Percentiles rank a stretch among this genome's conserved stretches.
Evolutionary conservation across 2,797 vertebrate genomes (phyloP).

Genomic region (Mergus octosetaceus): DNA sequence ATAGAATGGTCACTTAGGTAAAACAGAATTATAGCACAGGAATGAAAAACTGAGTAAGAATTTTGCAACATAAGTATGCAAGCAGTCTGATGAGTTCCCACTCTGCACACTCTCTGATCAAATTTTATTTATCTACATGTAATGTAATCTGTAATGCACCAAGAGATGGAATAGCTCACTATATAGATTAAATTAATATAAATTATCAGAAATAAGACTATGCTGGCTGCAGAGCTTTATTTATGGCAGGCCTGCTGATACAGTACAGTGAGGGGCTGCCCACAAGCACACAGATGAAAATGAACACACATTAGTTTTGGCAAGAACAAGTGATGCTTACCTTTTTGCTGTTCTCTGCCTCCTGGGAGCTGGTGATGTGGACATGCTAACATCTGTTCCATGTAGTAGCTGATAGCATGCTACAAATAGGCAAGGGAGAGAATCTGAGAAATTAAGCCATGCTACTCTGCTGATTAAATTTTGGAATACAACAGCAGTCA

Average conservation of each 20-base stretch:
- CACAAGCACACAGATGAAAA: background rate
- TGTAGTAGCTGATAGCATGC: background rate
- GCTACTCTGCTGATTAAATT: background rate
- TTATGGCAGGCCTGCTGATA: background rate
- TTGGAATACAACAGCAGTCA: background rate
- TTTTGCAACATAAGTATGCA: background rate
- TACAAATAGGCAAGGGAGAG: background rate
- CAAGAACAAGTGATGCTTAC: background rate
- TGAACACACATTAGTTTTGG: background rate
- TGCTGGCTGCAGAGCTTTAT: background rate
- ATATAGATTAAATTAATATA: background rate
- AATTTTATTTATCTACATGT: background rate
- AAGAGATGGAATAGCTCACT: background rate
- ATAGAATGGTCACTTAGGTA: background rate
- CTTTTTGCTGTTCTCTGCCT: background rate
- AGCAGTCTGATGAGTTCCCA: background rate
- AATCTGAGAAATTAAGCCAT: background rate
- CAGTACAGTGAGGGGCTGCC: fast-evolving
- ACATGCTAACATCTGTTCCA: background rate
- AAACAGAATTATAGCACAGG: background rate
- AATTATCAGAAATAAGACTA: background rate
- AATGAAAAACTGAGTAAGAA: background rate
- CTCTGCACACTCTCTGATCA: background rate
- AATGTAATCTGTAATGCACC: background rate
- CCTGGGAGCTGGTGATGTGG: background rate